Evolutionary conservation across 2,888 invertebrate species (phyloP).

Genomic region (Standfussiana lucernea): DNA sequence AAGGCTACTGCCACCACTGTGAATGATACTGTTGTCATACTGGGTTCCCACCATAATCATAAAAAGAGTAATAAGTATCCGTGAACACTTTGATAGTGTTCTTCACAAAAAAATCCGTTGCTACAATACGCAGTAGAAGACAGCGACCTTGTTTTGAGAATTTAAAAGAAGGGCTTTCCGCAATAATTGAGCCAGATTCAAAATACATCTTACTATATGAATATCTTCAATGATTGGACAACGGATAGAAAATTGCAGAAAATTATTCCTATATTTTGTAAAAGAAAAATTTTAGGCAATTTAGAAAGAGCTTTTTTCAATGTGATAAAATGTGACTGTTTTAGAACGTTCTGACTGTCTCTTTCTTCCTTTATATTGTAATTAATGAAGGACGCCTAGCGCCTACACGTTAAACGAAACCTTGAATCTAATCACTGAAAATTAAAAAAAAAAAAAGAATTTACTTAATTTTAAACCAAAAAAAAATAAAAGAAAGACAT

Average conservation of each 20-base stretch:
- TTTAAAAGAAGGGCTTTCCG: neutral
- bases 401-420: neutral
- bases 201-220: neutral
- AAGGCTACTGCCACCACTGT: constrained; percentile 51
- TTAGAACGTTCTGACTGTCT: neutral
- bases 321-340: neutral
- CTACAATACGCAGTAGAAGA: neutral
- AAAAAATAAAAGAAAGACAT: too few relatives aligned
- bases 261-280: too few relatives aligned
- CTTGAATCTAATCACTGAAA: neutral
- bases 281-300: neutral
- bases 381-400: neutral
- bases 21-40: constrained; percentile 38
- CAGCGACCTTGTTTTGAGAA: neutral
- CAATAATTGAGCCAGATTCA: neutral
- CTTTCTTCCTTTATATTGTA: neutral
- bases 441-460: too few relatives aligned
- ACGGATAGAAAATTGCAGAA: too few relatives aligned
- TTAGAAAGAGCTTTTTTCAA: neutral
- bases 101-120: neutral
- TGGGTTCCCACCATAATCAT: constrained; percentile 40
- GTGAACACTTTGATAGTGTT: neutral
- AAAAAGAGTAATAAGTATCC: constrained; percentile 1
- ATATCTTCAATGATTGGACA: neutral
- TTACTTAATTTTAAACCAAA: too few relatives aligned